Conservation (phyloP, 2,888 invertebrate species). For the Scotopteryx bipunctaria region DNA sequence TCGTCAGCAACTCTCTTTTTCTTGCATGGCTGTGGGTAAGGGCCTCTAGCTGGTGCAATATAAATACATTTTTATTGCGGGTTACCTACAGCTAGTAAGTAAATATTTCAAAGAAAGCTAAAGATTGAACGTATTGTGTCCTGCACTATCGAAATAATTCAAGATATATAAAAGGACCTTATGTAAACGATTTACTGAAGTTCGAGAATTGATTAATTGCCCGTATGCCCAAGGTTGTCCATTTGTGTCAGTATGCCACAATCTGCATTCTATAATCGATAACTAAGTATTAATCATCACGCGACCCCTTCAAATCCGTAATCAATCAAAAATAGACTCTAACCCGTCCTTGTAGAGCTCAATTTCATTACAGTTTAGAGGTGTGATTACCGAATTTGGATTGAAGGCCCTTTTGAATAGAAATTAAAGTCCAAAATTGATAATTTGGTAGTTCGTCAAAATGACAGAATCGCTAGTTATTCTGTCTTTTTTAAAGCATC, state of each 20-base stretch:
- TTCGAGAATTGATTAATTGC: slow-evolving; percentile 11
- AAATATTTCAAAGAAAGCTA: too few relatives aligned
- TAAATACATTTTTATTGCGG: too few relatives aligned
- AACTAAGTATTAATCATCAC: slow-evolving; percentile 38
- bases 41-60: too few relatives aligned
- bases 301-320: slow-evolving; percentile 31
- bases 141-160: too few relatives aligned
- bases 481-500: slow-evolving; percentile 54
- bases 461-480: slow-evolving; percentile 13
- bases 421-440: slow-evolving; percentile 14
- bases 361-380: neutral
- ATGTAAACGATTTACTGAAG: too few relatives aligned
- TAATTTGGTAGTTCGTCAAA: neutral
- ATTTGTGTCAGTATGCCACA: slow-evolving; percentile 49
- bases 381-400: neutral
- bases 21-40: too few relatives aligned
- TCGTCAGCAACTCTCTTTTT: too few relatives aligned
- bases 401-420: neutral
- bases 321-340: slow-evolving; percentile 16
- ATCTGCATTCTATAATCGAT: slow-evolving; percentile 48
- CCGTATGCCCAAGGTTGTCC: slow-evolving; percentile 27
- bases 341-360: neutral
- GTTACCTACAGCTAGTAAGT: too few relatives aligned
- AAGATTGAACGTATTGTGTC: too few relatives aligned
- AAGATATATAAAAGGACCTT: too few relatives aligned